phyloP scores from a whole-genome alignment of 2,113 vertebrate species.

The Cavia aperea region DNA sequence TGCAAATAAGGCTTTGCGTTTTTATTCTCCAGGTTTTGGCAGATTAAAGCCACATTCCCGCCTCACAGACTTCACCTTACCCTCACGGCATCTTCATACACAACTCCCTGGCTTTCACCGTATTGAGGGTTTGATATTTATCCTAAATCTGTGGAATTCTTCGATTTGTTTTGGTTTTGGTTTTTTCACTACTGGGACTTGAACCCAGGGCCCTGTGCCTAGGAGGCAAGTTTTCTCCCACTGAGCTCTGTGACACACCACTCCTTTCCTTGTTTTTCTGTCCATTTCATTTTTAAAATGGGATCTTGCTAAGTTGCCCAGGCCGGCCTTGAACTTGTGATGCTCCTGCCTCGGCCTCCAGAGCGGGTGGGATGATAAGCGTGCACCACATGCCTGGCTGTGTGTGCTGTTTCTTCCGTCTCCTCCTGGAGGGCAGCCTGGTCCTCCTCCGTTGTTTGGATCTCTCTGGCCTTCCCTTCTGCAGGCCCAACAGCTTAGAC shows the following conservation, averaged over 20 bases:
- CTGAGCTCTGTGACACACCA: neutral
- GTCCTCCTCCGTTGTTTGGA: neutral
- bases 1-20: neutral
- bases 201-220: neutral
- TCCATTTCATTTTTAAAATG: neutral
- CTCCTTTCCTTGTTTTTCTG: neutral
- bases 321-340: neutral
- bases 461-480: neutral
- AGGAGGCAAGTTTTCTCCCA: neutral
- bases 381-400: neutral
- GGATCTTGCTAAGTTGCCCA: neutral
- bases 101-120: neutral
- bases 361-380: neutral
- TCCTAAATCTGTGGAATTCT: neutral
- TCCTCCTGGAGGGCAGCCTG: neutral
- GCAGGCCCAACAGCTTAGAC: neutral
- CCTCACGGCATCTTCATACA: neutral
- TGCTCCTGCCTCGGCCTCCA: neutral
- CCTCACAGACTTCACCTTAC: neutral
- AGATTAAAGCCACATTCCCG: neutral
- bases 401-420: neutral
- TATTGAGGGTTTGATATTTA: neutral
- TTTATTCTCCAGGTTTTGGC: neutral
- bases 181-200: neutral
- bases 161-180: neutral